phyloP scores from a whole-genome alignment of 2,797 vertebrate genomes.

The Gymnodraco acuticeps region DNA sequence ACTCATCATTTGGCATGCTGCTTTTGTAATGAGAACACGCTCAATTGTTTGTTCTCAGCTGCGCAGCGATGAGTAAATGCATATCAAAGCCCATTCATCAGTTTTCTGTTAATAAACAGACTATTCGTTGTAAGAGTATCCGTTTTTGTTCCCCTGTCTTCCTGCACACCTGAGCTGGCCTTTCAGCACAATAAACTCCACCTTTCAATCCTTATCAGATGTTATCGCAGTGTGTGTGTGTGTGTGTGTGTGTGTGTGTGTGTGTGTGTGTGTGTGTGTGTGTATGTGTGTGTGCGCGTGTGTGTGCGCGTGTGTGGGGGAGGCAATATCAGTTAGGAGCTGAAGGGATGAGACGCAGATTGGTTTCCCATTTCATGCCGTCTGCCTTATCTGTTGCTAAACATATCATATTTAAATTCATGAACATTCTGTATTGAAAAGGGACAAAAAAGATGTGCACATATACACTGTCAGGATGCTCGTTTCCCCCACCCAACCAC shows the following conservation, averaged over 20 bases:
- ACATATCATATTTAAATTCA: constrained; percentile 66
- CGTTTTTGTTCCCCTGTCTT: constrained; percentile 22
- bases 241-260: neutral
- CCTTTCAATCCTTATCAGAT: constrained; percentile 61
- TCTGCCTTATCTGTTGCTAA: constrained; percentile 37
- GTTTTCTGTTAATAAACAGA: constrained; percentile 27
- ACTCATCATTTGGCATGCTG: constrained; percentile 11
- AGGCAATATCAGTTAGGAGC: constrained; percentile 42
- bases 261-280: constrained; percentile 7
- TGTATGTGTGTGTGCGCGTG: constrained; percentile 5
- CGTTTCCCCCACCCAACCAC: constrained; percentile 34
- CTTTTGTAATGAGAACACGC: constrained; percentile 30
- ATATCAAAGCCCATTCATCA: constrained; percentile 21
- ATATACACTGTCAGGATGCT: constrained; percentile 27
- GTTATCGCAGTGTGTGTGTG: constrained; percentile 28
- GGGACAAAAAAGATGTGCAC: constrained; percentile 38
- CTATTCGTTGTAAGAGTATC: neutral
- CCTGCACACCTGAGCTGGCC: constrained; percentile 53
- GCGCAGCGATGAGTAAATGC: constrained; percentile 12
- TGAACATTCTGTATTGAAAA: constrained; percentile 58
- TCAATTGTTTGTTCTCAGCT: constrained; percentile 30
- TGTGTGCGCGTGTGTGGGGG: constrained; percentile 19
- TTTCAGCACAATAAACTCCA: constrained; percentile 60
- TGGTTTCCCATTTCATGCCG: constrained; percentile 51
- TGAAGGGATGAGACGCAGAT: constrained; percentile 43